Evolutionary conservation across 2,888 invertebrate genomes (phyloP), one percentile per base, ranked within the genome.

Genomic region (Endomychus coccineus): DNA sequence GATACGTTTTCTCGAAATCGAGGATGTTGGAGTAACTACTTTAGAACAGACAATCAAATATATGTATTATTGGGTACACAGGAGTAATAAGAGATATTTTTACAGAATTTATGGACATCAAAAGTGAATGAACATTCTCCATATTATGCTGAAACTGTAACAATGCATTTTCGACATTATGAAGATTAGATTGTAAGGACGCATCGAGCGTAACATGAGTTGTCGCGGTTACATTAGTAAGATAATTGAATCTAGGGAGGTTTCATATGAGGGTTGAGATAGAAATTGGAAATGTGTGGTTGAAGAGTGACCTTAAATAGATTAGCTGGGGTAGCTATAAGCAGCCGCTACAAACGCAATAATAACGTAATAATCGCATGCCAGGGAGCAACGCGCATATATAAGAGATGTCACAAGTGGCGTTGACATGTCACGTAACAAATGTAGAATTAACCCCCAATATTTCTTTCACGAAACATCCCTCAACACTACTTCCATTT

Each of bases 271-370:
- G 25, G 37, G 37, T 27, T 12, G 27, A 33, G 17, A 33, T 38
- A 14, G 27, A 38, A 38, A 38, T 38, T 33, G 37, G 27, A 32
- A 38, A 27, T 38, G 33, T 38, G 33, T 27, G 27, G 37, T 38
- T 22, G 33, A 27, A 23, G 14, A 22, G 27, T 38, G 37, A 38
- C 37, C 37, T 38, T 38, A 38, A 38, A 24, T 17, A 38, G 37
- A 32, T 33, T 38, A 38, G 21, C 33, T 21, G 32, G 33, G 37
- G 17, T 32, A 21, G 7, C 15, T 27, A 17, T 27, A 25, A 31
- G 19, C 36, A 13, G 36, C 30, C 30, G 30, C 31, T 22, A 36
- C 36, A 36, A 22, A 30, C 31, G 31, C 25, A 30, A 36, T 30
- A 36, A 36, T 25, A 31, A 30, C 16, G 31, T 31, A 25, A 36